phyloP scores from a whole-genome alignment of 2,797 vertebrate genomes.

The Alectoris magna region DNA sequence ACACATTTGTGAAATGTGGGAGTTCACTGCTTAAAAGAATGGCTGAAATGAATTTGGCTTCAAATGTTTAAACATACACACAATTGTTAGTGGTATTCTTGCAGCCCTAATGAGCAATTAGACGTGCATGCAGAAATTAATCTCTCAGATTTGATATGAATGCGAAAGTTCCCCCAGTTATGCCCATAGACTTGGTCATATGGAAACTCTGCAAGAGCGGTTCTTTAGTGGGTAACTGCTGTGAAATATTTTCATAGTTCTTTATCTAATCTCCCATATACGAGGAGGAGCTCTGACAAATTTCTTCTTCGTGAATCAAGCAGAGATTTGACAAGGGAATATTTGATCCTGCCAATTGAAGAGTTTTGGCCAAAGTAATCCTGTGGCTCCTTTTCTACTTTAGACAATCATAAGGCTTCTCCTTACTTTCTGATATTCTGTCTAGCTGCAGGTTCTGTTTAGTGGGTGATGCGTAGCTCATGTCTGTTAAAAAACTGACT shows the following conservation, averaged over 20 bases:
- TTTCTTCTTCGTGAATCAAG: neutral
- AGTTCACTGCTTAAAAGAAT: neutral
- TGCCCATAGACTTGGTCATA: neutral
- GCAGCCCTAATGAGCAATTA: neutral
- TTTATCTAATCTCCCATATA: neutral
- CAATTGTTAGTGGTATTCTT: neutral
- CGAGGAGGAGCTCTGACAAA: neutral
- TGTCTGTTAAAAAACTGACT: neutral
- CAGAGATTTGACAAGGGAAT: neutral
- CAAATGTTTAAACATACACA: neutral
- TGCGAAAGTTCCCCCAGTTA: neutral
- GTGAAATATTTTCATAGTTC: neutral
- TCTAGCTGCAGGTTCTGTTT: neutral
- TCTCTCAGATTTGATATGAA: neutral
- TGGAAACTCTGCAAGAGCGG: neutral
- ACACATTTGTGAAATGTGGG: neutral
- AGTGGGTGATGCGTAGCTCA: neutral
- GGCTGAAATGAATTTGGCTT: neutral
- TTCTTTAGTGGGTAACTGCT: neutral
- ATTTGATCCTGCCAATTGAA: neutral
- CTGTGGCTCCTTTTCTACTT: neutral
- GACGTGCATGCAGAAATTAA: neutral
- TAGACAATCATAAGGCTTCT: neutral
- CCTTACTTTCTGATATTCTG: neutral
- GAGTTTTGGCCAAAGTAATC: neutral